These are phyloP conservation scores for Podiceps cristatus DNA, from an alignment of 2,113 vertebrate genomes.

Conservation along the genomic window DNA sequence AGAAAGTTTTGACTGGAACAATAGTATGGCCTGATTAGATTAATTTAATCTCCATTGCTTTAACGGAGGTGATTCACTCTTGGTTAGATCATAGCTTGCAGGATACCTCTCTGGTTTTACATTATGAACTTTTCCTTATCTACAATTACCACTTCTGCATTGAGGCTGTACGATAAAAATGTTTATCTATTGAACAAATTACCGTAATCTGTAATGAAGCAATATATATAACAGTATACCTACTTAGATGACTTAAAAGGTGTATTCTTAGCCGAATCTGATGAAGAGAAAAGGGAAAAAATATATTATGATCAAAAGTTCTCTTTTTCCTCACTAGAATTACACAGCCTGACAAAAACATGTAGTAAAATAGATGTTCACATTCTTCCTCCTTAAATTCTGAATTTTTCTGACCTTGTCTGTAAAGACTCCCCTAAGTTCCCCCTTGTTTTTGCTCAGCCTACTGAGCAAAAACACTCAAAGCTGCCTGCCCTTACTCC, in stretches of 20 bases:
- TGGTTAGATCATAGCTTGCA: background rate
- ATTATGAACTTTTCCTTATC: background rate
- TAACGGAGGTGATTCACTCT: background rate
- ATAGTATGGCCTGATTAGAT: background rate
- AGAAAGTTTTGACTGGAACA: background rate
- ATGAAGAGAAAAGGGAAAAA: background rate
- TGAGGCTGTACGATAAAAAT: background rate
- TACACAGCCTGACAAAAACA: background rate
- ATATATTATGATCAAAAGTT: background rate
- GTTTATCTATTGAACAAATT: background rate
- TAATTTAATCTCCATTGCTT: background rate
- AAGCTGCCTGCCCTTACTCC: background rate
- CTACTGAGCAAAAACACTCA: no score
- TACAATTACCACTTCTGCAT: background rate
- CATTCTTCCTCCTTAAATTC: background rate
- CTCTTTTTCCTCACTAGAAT: background rate
- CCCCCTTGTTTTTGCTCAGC: background rate
- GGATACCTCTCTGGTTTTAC: background rate
- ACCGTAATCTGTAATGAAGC: background rate
- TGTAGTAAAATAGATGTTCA: background rate
- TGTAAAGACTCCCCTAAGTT: background rate
- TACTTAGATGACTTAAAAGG: background rate
- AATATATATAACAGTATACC: background rate
- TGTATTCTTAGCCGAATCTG: background rate
- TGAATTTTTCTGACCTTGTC: background rate